These are phyloP conservation scores for Drosophila murphyi DNA, from an alignment of 1,140 invertebrate genomes.

Conservation along the genomic window DNA sequence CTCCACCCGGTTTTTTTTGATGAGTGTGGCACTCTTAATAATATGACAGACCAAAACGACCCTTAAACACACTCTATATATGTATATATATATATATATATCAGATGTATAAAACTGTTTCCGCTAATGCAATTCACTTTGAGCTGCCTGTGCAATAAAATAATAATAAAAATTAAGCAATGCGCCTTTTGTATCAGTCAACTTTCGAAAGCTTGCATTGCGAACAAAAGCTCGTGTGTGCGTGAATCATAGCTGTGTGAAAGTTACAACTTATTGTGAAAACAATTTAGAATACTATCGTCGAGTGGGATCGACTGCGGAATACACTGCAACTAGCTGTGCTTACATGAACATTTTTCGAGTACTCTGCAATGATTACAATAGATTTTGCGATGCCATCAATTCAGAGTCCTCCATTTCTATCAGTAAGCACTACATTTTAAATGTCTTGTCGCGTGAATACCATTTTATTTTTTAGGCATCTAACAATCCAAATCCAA, in stretches of 20 bases:
- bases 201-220: slow-evolving; percentile 9
- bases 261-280: slow-evolving; percentile 12
- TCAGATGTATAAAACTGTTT: slow-evolving; percentile 5
- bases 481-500: no score
- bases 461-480: no score
- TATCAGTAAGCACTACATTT: no score
- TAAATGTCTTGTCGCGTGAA: no score
- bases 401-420: no score
- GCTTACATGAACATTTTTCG: no score
- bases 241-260: slow-evolving; percentile 14
- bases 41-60: slow-evolving; percentile 12
- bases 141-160: background rate
- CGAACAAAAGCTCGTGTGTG: background rate
- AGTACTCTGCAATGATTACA: no score
- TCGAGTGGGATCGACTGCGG: no score
- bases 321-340: no score
- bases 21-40: slow-evolving; percentile 19
- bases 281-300: background rate
- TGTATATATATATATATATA: background rate
- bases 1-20: background rate
- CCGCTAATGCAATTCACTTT: slow-evolving; percentile 27
- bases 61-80: slow-evolving; percentile 18
- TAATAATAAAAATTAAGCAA: background rate
- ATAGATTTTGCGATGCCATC: no score
- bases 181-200: slow-evolving; percentile 1